Base-by-base conservation (phyloP, 1,140 invertebrate species). In the Pseudomyrmex flavicornis region DNA sequence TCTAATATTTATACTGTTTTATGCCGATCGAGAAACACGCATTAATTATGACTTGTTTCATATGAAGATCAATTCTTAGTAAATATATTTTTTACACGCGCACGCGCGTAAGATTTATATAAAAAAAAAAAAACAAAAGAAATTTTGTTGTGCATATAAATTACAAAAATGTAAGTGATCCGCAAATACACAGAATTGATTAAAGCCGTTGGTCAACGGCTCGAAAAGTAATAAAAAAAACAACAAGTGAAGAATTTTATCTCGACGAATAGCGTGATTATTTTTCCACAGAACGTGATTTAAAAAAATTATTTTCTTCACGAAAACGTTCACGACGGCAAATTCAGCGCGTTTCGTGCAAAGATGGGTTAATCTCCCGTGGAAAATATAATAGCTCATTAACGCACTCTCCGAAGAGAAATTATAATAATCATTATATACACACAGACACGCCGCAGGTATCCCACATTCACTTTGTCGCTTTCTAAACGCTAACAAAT, bases 401-500 rank as follows among this genome's bases (percentile, higher is more conserved):
- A 85, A 74, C 56, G 69, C 61, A 73, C 66, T 35, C 35, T 35
- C 4, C 35, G 35, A 7, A 0, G 35, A n/a, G n/a, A 48, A 20
- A 80, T 82, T 79, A 80, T 70, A 46, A 72, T 84, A 82, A 84
- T 84, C 15, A 66, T 84, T 82, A 82, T 48, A 35, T 0, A 35
- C 35, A 35, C 35, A 26, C 26, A 26, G 3, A 26, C 26, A 26
- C 26, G 2, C 26, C 26, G 26, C 5, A 5, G 26, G 0, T 70
- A 22, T 44, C 62, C 48, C 44, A n/a, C 20, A 62, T 84, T 72
- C 66, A 58, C 77, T 73, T 35, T 82, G 52, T 73, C 62, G 79
- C 77, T 85, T 85, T 85, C 84, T 82, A 85, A 73, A 68, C 61
- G 77, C 66, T n/a, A 79, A 68, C 68, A 82, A 63, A 77, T 70